Evolutionary conservation across 2,113 vertebrate genomes (phyloP), one percentile per base, ranked within the genome.

Genomic region (Cephalopterus ornatus): DNA sequence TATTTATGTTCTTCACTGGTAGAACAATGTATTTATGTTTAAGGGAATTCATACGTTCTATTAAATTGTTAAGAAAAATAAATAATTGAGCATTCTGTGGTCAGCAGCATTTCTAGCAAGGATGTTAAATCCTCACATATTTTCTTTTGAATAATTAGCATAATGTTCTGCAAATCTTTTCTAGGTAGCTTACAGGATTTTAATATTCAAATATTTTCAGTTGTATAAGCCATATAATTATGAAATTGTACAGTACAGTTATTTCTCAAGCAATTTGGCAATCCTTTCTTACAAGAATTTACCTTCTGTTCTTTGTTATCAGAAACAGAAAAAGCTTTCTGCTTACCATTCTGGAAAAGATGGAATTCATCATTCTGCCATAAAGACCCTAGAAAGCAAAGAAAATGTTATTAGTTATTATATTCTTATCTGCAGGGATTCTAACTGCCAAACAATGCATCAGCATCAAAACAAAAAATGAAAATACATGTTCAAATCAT

Each of bases 401-500:
- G 96, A 96, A 98, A 98, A 98, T 97, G 95, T 92, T 98, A 96
- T 97, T 97, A 98, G 96, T 98, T 97, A 97, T 98, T 98, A 97
- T 96, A 91, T 75, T 82, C 91, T 84, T 80, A 97, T 96, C 97
- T 96, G 94, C 88, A 88, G 97, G 97, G 96, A 96, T 97, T 93
- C 95, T 87, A 92, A 85, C 84, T 90, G 85, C 89, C 95, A 97
- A 98, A 97, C 74, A 97, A 92, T 95, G 87, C 95, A 92, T 92
- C 95, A 96, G 74, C 89, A 97, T 90, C 85, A 92, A 97, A 97
- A 97, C 68, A 97, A 97, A 95, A 97, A 93, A 79, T 47, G 82
- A 95, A 86, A 93, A 95, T 92, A 95, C 67, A 86, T 63, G 65
- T 80, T 85, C 92, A 82, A 96, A 97, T 83, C 71, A 94, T 76